phyloP scores from a whole-genome alignment of 2,888 invertebrate genomes.

The Hypomecis atomaria region DNA sequence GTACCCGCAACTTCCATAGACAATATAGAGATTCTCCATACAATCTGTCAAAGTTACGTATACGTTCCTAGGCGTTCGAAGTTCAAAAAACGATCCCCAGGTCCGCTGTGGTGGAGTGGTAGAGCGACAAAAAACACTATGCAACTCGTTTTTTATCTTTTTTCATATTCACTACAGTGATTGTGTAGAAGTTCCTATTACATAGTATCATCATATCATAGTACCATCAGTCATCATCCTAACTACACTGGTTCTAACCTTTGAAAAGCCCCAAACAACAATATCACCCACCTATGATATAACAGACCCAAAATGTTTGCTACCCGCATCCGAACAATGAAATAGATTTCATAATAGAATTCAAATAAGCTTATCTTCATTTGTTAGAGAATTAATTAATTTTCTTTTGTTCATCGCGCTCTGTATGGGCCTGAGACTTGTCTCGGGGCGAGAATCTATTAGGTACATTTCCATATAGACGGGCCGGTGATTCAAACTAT shows the following conservation, averaged over 20 bases:
- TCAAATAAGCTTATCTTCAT: slow-evolving; percentile 34
- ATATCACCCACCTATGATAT: slow-evolving; percentile 14
- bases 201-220: not conserved
- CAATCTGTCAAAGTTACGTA: too few relatives aligned
- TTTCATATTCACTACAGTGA: too few relatives aligned
- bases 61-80: too few relatives aligned
- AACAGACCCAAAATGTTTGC: slow-evolving; percentile 25
- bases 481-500: slow-evolving; percentile 49
- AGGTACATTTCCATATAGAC: slow-evolving; percentile 31
- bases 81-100: too few relatives aligned
- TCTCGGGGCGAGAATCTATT: slow-evolving; percentile 31
- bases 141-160: slow-evolving; percentile 26
- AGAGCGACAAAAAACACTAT: slow-evolving; percentile 42
- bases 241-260: not conserved
- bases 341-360: slow-evolving; percentile 33
- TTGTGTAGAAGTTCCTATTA: too few relatives aligned
- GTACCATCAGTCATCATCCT: not conserved
- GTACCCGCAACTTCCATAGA: too few relatives aligned
- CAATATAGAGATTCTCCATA: too few relatives aligned
- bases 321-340: slow-evolving; percentile 19
- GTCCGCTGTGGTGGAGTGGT: slow-evolving; percentile 36
- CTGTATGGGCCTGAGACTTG: slow-evolving; percentile 24
- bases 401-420: slow-evolving; percentile 38
- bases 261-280: not conserved
- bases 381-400: slow-evolving; percentile 33